Base-by-base conservation (phyloP, 2,113 vertebrate genomes). In the Osmerus eperlanus region DNA sequence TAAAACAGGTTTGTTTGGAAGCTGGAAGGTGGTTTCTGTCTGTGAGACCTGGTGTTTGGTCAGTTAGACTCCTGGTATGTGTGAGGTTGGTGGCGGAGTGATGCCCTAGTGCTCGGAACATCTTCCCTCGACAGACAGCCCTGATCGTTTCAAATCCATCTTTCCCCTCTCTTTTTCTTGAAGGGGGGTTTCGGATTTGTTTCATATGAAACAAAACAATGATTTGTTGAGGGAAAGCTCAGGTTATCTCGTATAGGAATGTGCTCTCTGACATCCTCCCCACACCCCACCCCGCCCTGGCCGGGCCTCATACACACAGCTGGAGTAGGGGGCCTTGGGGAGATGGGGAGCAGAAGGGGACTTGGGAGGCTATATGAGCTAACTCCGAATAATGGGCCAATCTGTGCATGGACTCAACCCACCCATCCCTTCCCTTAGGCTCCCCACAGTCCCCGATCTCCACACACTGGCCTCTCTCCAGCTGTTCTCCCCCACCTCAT, bases 361-460 rank as follows among this genome's bases (percentile, higher is more conserved):
- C 36, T 65, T 51, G 63, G 63, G 23, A 19, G 32, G 32, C 16
- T 65, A 36, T 29, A 36, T 64, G 14, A 65, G 12, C 32, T 63
- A 14, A 15, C 55, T 56, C 55, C 1, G 55, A 63, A 63, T 15
- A 29, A 63, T 19, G 64, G 16, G 18, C 64, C 64, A 65, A 65
- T 65, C 64, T 65, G 64, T n/a, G 47, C 64, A 65, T 51, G 15
- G 36, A 41, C 15, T n/a, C 62, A 36, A 36, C 9, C 70, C 60
- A 23, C 53, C 71, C 68, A 36, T 47, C 28, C 25, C 54, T 54
- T 52, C 58, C 36, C 68, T 18, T 13, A 15, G 12, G n/a, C 65
- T 36, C 79, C 68, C 65, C 73, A n/a, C 1, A 4, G 15, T 54
- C 62, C 83, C 77, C 28, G 19, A 67, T 76, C 70, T 79, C 62